Base-by-base conservation (phyloP, 2,888 invertebrate species). In the Seira sanloemensis region DNA sequence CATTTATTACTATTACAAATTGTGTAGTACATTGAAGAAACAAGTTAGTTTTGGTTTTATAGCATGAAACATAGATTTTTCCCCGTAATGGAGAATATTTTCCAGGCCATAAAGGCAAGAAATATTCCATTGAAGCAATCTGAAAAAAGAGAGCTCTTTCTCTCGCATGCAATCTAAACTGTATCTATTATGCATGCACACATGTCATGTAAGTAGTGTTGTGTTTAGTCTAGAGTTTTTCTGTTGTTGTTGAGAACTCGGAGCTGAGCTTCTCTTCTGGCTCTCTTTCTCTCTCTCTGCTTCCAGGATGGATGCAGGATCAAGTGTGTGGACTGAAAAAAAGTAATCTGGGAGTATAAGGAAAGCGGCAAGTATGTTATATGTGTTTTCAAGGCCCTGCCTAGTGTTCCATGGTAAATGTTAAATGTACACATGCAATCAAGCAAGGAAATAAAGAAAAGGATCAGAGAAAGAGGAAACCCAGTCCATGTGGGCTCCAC, bases 171-270 rank as follows among this genome's bases (percentile, higher is more conserved):
- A 73, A 73, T 73, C 73, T 73, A 58, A 73, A 74, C 16, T 37
- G 24, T 24, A 75, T 75, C 62, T 66, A 75, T 75, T 75, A 75
- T 75, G 75, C 66, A 75, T 75, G 75, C 75, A 75, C 75, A 75
- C 37, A 75, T 75, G 75, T 26, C 27, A 37, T 37, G 37, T 37
- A 37, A 37, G 37, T 12, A 37, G 37, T 37, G 37, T 37, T 37
- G 5, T 37, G 37, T 37, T 37, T 37, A n/a, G 37, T 12, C 37
- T 37, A 37, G 12, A 4, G 37, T 37, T 37, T 37, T 37, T 37
- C 12, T 37, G 37, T 37, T 37, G 37, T 37, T 37, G 37, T 37
- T 37, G 37, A 37, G n/a, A n/a, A n/a, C n/a, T n/a, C n/a, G n/a
- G n/a, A 7, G 37, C 12, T 37, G 37, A 37, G n/a, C n/a, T 37